Conservation (phyloP, 2,888 invertebrate genomes). For the Melanchra persicariae region DNA sequence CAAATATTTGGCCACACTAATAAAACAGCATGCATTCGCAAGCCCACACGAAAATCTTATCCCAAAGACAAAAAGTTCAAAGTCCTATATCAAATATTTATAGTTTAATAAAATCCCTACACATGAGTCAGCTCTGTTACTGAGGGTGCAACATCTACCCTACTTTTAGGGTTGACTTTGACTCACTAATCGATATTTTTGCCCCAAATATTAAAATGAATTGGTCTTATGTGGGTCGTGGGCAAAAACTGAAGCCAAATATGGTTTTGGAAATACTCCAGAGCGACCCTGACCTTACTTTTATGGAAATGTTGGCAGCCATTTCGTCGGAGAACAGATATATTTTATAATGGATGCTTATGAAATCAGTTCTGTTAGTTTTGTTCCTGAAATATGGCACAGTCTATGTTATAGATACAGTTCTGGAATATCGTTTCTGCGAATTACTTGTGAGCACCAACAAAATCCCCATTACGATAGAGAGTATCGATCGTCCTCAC, state of each 20-base stretch:
- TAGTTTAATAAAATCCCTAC: constrained; percentile 64
- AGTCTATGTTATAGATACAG: constrained; percentile 5
- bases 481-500: constrained; percentile 19
- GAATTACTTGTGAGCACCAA: constrained; percentile 8
- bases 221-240: constrained; percentile 69
- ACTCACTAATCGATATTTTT: constrained; percentile 83
- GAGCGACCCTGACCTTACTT: constrained; percentile 60
- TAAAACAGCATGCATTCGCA: constrained; percentile 71
- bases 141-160: constrained; percentile 77
- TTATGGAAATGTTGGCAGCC: constrained; percentile 43
- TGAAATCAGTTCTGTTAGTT: constrained; percentile 19
- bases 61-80: constrained; percentile 57
- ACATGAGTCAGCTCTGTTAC: constrained; percentile 79
- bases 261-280: constrained; percentile 57
- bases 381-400: constrained; percentile 26
- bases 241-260: constrained; percentile 46
- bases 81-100: constrained; percentile 50
- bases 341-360: constrained; percentile 15
- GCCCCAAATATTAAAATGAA: constrained; percentile 72
- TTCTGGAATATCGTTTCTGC: constrained; percentile 4
- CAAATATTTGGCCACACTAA: constrained; percentile 81
- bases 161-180: constrained; percentile 77
- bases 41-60: constrained; percentile 41
- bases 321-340: constrained; percentile 17
- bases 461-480: not conserved